phyloP scores from a whole-genome alignment of 2,888 invertebrate genomes.

The Mayetiola destructor region DNA sequence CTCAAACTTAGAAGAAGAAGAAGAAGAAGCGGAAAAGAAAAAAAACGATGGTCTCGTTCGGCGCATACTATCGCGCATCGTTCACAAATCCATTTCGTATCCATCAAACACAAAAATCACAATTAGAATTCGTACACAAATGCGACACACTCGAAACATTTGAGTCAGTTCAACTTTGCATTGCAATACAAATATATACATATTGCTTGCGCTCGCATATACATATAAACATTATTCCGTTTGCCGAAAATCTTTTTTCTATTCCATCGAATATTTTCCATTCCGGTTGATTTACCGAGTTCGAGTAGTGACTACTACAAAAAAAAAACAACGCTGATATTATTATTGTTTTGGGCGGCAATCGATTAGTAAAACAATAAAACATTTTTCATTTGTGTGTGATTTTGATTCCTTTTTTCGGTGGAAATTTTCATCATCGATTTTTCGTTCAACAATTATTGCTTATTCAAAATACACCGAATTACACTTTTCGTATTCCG shows the following conservation, averaged over 20 bases:
- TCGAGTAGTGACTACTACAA: no score
- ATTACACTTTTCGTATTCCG: no score
- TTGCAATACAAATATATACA: background rate
- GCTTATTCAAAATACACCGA: no score
- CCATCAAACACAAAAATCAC: background rate
- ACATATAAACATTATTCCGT: background rate
- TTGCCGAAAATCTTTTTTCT: background rate
- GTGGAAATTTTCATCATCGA: no score
- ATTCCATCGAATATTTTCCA: background rate
- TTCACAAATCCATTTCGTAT: background rate
- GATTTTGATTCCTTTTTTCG: background rate
- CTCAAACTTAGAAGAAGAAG: no score
- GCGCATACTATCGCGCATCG: background rate
- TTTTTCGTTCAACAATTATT: no score
- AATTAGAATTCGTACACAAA: background rate
- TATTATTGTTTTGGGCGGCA: background rate
- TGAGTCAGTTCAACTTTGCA: no score
- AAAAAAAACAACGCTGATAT: no score
- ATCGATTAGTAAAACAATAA: background rate
- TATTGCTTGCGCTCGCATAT: background rate
- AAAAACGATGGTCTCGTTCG: background rate
- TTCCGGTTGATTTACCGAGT: background rate
- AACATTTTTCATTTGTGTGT: background rate
- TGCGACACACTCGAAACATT: background rate
- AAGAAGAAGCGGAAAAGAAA: no score